Evolutionary conservation across 2,888 invertebrate genomes (phyloP), one percentile per base, ranked within the genome.

Genomic region (Nomada goodeniana): DNA sequence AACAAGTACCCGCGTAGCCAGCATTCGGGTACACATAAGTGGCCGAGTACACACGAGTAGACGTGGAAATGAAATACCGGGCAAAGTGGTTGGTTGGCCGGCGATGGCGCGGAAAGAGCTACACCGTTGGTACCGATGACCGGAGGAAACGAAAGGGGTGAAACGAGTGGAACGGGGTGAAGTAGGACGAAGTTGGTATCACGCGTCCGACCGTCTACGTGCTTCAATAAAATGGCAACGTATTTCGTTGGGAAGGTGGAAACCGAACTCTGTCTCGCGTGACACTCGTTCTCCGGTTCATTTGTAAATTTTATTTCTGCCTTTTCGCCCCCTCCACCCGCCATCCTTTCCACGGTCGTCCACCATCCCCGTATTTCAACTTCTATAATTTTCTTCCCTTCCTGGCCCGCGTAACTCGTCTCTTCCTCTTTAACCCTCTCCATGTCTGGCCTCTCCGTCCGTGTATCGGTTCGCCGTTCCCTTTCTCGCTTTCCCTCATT

Each of bases 221-320:
- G 84, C 89, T 90, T 80, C 87, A 84, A 82, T 69, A 82, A 88
- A 91, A 89, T 7, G 87, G 91, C 90, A 82, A 86, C 84, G 86
- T 90, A 88, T 90, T 88, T 88, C 85, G 70, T 76, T 78, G 74
- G 60, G 61, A 71, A 67, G 65, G 23, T 55, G 61, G 57, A 36
- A 29, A 29, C 65, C 67, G 23, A 64, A 29, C 55, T 52, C 59
- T 26, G 36, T 81, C 69, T 29, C 55, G 60, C 59, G n/a, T 23
- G 47, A 13, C 7, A 11, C 10, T 47, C 36, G 5, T 59, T 11
- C 42, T 20, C n/a, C 13, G 2, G 57, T 11, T 15, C 52, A 20
- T 52, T 13, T 69, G 29, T 53, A 42, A 44, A 20, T 69, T 47
- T 60, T 53, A 26, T 60, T 47, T 67, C 18, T 18, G 7, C 18